Evolutionary conservation across 1,140 invertebrate genomes (phyloP).

Genomic region (Oscheius sp.): DNA sequence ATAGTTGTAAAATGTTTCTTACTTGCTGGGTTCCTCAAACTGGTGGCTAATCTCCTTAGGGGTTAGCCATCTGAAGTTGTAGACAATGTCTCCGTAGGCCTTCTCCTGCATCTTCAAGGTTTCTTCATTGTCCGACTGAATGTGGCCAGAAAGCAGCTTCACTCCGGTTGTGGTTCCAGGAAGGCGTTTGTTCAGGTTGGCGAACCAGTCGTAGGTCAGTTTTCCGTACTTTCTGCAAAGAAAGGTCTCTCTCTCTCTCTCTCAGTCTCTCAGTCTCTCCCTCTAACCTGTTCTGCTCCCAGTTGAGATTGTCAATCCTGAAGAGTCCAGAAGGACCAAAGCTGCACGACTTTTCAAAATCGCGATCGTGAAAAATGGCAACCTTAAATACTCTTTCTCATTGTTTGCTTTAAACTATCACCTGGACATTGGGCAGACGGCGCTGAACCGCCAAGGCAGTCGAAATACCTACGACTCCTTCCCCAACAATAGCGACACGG

Average conservation of each 20-base stretch:
- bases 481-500: constrained; percentile 34
- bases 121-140: constrained; percentile 23
- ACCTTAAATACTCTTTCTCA: neutral
- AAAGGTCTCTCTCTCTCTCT: no score
- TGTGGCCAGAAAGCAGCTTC: constrained; percentile 31
- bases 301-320: constrained; percentile 20
- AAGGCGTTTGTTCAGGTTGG: constrained; percentile 9
- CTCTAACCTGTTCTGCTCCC: constrained; percentile 22
- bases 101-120: constrained; percentile 12
- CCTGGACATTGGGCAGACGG: neutral
- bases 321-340: constrained; percentile 31
- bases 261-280: no score
- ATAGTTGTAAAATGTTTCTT: neutral
- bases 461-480: constrained; percentile 30
- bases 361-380: constrained; percentile 20
- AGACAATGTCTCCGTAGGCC: constrained; percentile 30
- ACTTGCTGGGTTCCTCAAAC: constrained; percentile 10
- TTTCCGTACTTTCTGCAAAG: constrained; percentile 23
- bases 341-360: constrained; percentile 30
- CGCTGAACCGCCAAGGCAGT: constrained; percentile 10
- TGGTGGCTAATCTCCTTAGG: constrained; percentile 15
- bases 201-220: constrained; percentile 15
- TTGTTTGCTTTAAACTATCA: neutral
- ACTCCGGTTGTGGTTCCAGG: constrained; percentile 23
- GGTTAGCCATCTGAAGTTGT: constrained; percentile 25